Evolutionary conservation across 2,888 invertebrate species (phyloP).

Genomic region (Pyrocoelia pectoralis): DNA sequence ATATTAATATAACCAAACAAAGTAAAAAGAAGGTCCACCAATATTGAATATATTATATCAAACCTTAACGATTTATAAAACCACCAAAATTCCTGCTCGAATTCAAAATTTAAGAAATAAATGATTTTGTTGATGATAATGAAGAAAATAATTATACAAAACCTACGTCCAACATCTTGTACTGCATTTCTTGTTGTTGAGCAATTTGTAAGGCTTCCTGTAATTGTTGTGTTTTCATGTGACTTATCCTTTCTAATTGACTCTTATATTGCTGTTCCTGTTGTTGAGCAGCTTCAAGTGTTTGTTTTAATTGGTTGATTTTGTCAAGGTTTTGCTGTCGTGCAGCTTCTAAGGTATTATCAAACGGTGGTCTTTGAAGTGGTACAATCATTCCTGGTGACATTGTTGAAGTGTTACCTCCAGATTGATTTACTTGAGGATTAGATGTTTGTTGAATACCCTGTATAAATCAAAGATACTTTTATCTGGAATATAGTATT

Average conservation of each 20-base stretch:
- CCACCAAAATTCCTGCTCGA: neutral
- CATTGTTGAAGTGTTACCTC: conserved; percentile 38
- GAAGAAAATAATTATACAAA: conserved; percentile 38
- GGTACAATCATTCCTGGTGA: conserved; percentile 48
- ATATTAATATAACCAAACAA: conserved; percentile 10
- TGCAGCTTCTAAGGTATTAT: conserved; percentile 73
- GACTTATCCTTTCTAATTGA: conserved; percentile 77
- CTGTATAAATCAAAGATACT: conserved; percentile 5
- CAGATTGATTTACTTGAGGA: conserved; percentile 46
- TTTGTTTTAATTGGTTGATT: conserved; percentile 79
- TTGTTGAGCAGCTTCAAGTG: conserved; percentile 81
- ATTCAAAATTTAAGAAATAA: neutral
- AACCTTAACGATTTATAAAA: neutral
- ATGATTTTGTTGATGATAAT: conserved; percentile 3
- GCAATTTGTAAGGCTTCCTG: conserved; percentile 75
- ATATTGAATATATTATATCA: neutral
- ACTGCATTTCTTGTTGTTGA: conserved; percentile 83
- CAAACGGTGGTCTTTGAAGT: conserved; percentile 52
- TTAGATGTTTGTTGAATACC: conserved; percentile 34
- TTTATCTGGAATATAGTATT: neutral
- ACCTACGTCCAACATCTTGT: conserved; percentile 75
- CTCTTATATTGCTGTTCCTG: conserved; percentile 81
- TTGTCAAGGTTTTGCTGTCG: conserved; percentile 81
- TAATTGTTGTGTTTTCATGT: conserved; percentile 65
- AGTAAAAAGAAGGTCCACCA: neutral